Percentiles rank a stretch among this genome's conserved stretches.
Evolutionary conservation across 2,113 vertebrate species (phyloP).

Genomic region (Petaurus breviceps): DNA sequence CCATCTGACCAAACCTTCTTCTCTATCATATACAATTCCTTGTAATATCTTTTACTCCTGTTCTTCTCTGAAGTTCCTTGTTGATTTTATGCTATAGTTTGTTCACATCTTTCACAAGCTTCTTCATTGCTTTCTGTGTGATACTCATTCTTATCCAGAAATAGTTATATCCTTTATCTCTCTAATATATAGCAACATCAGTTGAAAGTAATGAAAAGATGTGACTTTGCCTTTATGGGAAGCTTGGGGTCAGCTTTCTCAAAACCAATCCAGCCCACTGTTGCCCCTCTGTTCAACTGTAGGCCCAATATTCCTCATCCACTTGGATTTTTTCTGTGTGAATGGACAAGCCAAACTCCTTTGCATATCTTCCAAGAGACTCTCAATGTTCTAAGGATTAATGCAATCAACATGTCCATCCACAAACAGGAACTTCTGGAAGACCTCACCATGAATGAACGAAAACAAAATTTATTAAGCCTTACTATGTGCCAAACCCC

Average conservation of each 20-base stretch:
- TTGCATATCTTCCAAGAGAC: neutral
- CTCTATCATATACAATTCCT: neutral
- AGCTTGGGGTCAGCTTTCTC: neutral
- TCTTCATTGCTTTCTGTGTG: neutral
- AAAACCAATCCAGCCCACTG: neutral
- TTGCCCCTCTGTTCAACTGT: neutral
- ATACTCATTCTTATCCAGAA: neutral
- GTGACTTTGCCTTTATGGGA: neutral
- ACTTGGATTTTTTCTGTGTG: neutral
- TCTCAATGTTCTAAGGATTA: neutral
- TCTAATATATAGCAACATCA: neutral
- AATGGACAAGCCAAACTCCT: neutral
- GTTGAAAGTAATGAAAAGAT: neutral
- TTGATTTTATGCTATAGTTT: neutral
- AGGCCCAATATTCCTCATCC: neutral
- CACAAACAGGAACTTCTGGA: neutral
- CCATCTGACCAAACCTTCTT: neutral
- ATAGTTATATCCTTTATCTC: neutral
- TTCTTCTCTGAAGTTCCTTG: neutral
- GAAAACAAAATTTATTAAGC: neutral
- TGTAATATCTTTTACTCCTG: neutral
- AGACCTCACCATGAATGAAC: neutral
- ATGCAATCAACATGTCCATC: neutral
- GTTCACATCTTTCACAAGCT: neutral
- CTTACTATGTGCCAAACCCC: neutral